Percentiles rank a stretch among this genome's conserved stretches.
Evolutionary conservation across 2,797 vertebrate genomes (phyloP).

Genomic region (Pachyuromys duprasi): DNA sequence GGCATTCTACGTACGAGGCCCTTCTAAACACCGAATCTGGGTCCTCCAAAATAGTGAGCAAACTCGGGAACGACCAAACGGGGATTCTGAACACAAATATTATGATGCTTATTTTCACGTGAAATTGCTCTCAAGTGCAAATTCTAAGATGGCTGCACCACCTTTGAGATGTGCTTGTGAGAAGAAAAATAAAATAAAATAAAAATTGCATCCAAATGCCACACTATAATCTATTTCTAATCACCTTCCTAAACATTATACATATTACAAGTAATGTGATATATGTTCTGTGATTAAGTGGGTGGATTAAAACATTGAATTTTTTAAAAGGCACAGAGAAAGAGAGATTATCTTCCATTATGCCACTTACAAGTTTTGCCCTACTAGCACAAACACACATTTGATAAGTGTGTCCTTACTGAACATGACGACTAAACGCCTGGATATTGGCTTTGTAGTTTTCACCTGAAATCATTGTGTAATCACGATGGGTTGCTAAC

Average conservation of each 20-base stretch:
- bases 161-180: not conserved
- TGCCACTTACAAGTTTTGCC: constrained; percentile 73
- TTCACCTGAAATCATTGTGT: constrained; percentile 76
- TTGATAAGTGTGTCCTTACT: constrained; percentile 72
- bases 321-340: constrained; percentile 66
- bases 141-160: not conserved
- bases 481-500: constrained; percentile 40
- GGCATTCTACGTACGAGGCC: constrained; percentile 8
- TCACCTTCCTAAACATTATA: constrained; percentile 70
- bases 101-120: not conserved
- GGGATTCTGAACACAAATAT: constrained; percentile 53
- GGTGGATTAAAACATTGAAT: constrained; percentile 79
- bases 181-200: not conserved
- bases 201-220: not conserved
- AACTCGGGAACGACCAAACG: not conserved
- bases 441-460: constrained; percentile 61
- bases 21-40: constrained; percentile 51
- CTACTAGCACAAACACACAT: constrained; percentile 62
- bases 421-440: not conserved
- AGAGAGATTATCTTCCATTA: constrained; percentile 65
- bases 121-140: constrained; percentile 38
- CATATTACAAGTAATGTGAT: constrained; percentile 75
- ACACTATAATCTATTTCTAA: constrained; percentile 60
- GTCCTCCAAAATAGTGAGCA: constrained; percentile 67
- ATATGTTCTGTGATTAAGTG: constrained; percentile 80